These are phyloP conservation scores for Salvelinus alpinus DNA, from an alignment of 2,113 vertebrate species.

Conservation along the genomic window DNA sequence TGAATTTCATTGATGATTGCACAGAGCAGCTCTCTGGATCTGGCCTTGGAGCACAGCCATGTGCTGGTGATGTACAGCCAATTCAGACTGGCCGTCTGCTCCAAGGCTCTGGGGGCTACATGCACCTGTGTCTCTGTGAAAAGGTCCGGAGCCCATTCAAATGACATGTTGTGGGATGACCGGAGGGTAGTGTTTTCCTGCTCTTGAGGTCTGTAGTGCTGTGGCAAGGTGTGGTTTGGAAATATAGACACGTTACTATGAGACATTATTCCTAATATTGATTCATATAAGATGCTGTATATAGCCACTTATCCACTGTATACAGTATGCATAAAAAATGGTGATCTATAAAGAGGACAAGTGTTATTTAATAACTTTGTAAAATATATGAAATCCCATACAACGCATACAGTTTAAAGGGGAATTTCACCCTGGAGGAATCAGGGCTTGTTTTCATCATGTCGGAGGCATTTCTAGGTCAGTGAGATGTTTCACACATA, in stretches of 20 bases:
- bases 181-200: constrained; percentile 17
- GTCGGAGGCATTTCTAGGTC: too few relatives aligned
- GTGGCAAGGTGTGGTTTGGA: background rate
- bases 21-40: constrained; percentile 32
- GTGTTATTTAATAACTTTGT: too few relatives aligned
- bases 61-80: constrained; percentile 36
- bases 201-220: too few relatives aligned
- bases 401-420: too few relatives aligned
- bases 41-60: constrained; percentile 41
- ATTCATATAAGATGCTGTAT: background rate
- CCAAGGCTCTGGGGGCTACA: constrained; percentile 19
- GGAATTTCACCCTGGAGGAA: too few relatives aligned
- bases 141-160: constrained; percentile 21
- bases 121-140: constrained; percentile 39
- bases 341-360: background rate
- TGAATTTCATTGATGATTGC: constrained; percentile 41
- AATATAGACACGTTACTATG: background rate
- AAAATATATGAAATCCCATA: too few relatives aligned
- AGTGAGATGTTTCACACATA: too few relatives aligned
- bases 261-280: background rate
- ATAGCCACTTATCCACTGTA: background rate
- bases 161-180: constrained; percentile 11
- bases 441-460: too few relatives aligned
- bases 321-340: background rate
- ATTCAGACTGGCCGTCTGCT: constrained; percentile 42